Base-by-base conservation (phyloP, 2,797 vertebrate genomes). In the Moxostoma hubbsi region DNA sequence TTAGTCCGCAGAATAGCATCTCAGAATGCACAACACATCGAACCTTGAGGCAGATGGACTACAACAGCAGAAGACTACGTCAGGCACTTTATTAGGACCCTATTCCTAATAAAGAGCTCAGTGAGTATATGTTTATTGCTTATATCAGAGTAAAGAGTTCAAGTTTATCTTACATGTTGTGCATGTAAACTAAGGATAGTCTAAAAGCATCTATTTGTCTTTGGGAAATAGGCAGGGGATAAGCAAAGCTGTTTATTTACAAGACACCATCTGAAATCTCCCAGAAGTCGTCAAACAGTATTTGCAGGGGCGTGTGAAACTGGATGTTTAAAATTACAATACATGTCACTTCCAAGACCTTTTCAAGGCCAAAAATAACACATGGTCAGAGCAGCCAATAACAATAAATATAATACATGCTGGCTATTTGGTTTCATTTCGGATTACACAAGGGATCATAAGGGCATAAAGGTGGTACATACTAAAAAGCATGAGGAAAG, bases 291-390 rank as follows among this genome's bases (percentile, higher is more conserved):
- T 83, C 87, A 89, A 91, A 90, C 84, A 88, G 68, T 82, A 81
- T 81, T 83, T 89, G 83, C 80, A 77, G 77, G 88, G 81, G 83
- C 86, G 73, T 92, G 89, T 89, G 90, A 93, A 93, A 92, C 73
- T 85, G 87, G 86, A 92, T 91, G 89, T 91, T 89, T 89, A 89
- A 91, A 87, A 57, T 70, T 84, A 84, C 15, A 45, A 75, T 65
- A 54, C 84, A 89, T 90, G 88, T 90, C 87, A 86, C 89, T 86
- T 91, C 84, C 85, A 82, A 82, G 85, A 88, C 87, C 87, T 73
- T 51, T 7, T n/a, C 18, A 47, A 58, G 0, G 87, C 89, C 89
- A 92, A 89, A 85, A 87, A 90, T 75, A 92, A 93, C 87, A 91
- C 57, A 79, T 53, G n/a, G 61, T 24, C 82, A 75, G 90, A 86